Conservation (phyloP, 1,140 invertebrate species). For the Bilobella aurantiaca region DNA sequence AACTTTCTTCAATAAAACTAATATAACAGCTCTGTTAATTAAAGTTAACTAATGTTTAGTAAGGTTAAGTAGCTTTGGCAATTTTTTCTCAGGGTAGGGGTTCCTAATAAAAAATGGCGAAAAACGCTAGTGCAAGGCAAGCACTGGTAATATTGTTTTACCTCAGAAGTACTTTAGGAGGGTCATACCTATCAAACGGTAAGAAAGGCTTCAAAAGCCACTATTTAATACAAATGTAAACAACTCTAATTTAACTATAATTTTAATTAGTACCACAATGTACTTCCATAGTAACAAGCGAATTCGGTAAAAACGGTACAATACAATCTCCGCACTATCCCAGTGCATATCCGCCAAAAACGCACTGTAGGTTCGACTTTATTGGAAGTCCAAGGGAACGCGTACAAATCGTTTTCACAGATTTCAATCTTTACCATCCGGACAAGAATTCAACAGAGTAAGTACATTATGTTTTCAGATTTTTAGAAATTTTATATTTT, state of each 20-base stretch:
- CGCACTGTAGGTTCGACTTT: conserved; percentile 72
- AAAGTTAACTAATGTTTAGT: no score
- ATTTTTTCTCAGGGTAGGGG: no score
- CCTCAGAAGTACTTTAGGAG: neutral
- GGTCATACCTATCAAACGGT: conserved; percentile 11
- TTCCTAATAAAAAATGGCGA: no score
- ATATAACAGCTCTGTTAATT: no score
- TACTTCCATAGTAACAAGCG: conserved; percentile 63
- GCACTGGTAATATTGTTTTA: no score
- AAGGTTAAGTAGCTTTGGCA: no score
- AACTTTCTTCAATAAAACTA: no score
- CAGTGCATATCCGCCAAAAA: conserved; percentile 47
- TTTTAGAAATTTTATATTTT: neutral
- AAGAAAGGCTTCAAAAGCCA: neutral
- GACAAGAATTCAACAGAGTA: conserved; percentile 33
- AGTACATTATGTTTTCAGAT: neutral
- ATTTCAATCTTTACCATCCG: conserved; percentile 55
- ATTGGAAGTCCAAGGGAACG: conserved; percentile 66
- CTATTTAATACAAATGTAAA: neutral
- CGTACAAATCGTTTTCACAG: conserved; percentile 57
- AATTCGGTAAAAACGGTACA: conserved; percentile 65
- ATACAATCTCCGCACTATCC: conserved; percentile 66
- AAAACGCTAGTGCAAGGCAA: no score
- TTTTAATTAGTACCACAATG: conserved; percentile 42
- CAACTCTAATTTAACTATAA: neutral